phyloP scores from a whole-genome alignment of 1,140 invertebrate species.

The Leptinotarsa defecta region DNA sequence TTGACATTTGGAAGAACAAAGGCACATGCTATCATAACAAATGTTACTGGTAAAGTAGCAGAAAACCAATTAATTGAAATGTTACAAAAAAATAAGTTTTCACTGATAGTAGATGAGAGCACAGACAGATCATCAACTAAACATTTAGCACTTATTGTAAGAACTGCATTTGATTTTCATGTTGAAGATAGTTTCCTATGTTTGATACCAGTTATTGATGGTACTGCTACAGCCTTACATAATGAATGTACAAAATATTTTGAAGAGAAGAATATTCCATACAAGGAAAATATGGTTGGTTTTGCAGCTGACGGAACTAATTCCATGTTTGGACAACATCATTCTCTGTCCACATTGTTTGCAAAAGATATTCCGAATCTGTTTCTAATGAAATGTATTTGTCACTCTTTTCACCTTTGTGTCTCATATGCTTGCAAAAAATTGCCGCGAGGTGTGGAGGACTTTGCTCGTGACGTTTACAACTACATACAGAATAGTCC shows the following conservation, averaged over 20 bases:
- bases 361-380: constrained; percentile 21
- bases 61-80: not conserved
- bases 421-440: constrained; percentile 33
- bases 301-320: constrained; percentile 55
- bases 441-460: constrained; percentile 29
- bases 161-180: not conserved
- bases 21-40: constrained; percentile 25
- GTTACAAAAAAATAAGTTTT: constrained; percentile 15
- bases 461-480: constrained; percentile 41
- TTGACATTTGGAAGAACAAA: constrained; percentile 35
- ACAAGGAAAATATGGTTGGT: constrained; percentile 51
- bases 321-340: constrained; percentile 51
- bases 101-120: constrained; percentile 23
- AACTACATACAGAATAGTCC: constrained; percentile 43
- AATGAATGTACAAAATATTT: constrained; percentile 45
- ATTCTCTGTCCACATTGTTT: constrained; percentile 47
- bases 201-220: constrained; percentile 46
- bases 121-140: constrained; percentile 24
- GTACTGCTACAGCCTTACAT: constrained; percentile 45
- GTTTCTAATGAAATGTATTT: constrained; percentile 25
- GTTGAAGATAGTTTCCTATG: constrained; percentile 49
- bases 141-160: constrained; percentile 14
- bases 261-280: constrained; percentile 49
- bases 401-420: constrained; percentile 32
- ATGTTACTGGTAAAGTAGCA: constrained; percentile 19